phyloP scores from a whole-genome alignment of 2,113 vertebrate species.

The Dinomys branickii region DNA sequence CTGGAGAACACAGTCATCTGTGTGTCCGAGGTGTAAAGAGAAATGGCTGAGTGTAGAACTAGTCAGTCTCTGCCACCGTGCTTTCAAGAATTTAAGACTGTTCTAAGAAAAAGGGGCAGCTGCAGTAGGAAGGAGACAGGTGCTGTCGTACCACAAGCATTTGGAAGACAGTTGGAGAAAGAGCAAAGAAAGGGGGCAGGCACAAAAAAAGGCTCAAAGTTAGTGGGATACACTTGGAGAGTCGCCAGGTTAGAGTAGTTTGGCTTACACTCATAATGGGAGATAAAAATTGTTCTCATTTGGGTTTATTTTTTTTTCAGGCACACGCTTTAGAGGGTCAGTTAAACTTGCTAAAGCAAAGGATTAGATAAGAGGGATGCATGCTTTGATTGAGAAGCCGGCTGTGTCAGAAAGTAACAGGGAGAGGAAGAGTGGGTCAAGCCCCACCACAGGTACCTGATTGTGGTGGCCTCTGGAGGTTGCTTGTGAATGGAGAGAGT shows the following conservation, averaged over 20 bases:
- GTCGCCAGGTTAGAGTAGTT: constrained; percentile 76
- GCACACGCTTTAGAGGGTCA: constrained; percentile 71
- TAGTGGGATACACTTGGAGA: constrained; percentile 63
- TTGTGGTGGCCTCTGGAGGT: constrained; percentile 47
- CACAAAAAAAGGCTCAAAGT: constrained; percentile 68
- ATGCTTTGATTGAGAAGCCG: constrained; percentile 78
- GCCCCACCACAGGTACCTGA: not conserved
- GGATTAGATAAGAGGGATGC: constrained; percentile 80
- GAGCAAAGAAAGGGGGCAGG: constrained; percentile 40
- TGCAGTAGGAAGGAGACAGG: not conserved
- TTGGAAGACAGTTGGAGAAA: constrained; percentile 19
- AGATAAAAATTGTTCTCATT: constrained; percentile 83
- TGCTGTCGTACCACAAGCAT: not conserved
- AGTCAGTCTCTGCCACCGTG: not conserved
- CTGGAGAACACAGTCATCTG: not conserved
- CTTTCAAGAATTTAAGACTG: rapidly evolving
- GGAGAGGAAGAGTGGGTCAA: constrained; percentile 21
- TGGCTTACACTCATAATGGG: constrained; percentile 71
- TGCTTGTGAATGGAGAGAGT: constrained; percentile 22
- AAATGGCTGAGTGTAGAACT: not conserved
- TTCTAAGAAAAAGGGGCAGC: not conserved
- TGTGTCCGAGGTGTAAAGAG: not conserved
- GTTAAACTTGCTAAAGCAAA: constrained; percentile 81
- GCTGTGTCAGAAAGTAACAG: constrained; percentile 75
- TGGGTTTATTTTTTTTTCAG: constrained; percentile 70